Evolutionary conservation across 2,797 vertebrate genomes (phyloP), one percentile per base, ranked within the genome.

Genomic region (Neoniphon sammara): DNA sequence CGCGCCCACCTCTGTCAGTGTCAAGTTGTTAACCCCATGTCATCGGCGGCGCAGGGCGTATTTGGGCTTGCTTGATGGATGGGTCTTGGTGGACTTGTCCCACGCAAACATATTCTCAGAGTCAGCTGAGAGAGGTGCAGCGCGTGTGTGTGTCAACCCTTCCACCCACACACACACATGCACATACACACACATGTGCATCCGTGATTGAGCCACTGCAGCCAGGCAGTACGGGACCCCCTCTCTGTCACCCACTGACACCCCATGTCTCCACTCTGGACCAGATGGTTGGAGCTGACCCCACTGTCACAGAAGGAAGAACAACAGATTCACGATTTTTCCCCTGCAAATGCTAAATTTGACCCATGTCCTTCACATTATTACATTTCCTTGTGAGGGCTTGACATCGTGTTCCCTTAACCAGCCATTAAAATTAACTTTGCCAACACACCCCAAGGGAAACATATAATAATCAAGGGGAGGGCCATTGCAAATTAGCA

Each of bases 11-110:
- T 91, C 91, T 82, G 91, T 94, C 93, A 93, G 92, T 94, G 94
- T 94, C 94, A 94, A 94, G 94, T 94, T 95, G 94, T 95, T 95
- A 95, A 95, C 94, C 94, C 86, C 87, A 9, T 92, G 94, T 95
- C 94, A 95, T 90, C 93, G 91, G 91, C 67, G 91, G 92, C 83
- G 88, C 92, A 88, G 91, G 91, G 88, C 87, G 85, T 89, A 92
- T 94, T 95, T 93, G 92, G 90, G 82, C 84, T 85, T 10, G 3
- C 34, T 82, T 95, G 94, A 95, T 95, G 93, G 94, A 95, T 95
- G 93, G 92, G 94, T 94, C 94, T 94, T 92, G 86, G 88, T 87
- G 94, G 94, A 94, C 91, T 91, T 94, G 91, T 91, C 90, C 93
- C 92, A 90, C 87, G 59, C 91, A 89, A 92, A 93, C 93, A 94